Evolutionary conservation across 1,140 invertebrate species (phyloP).

Genomic region (Drosophila repletoides): DNA sequence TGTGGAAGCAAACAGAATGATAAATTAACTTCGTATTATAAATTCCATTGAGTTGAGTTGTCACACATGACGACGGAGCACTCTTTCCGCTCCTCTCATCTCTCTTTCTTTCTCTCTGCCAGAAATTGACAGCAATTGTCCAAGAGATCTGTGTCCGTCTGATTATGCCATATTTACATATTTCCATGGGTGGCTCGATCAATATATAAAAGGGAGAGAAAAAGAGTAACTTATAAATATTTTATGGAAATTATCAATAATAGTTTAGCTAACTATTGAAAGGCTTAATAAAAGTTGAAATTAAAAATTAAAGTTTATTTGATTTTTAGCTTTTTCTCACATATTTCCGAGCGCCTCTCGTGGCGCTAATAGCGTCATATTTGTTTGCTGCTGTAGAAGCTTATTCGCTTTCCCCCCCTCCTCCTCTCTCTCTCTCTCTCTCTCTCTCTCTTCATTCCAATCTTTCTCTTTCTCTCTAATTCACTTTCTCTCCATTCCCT

Average conservation of each 20-base stretch:
- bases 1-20: constrained; percentile 61
- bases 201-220: background rate
- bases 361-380: constrained; percentile 10
- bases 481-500: background rate
- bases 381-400: background rate
- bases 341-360: constrained; percentile 10
- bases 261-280: too few relatives aligned
- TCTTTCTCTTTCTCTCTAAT: background rate
- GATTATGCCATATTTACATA: constrained; percentile 64
- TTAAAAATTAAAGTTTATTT: too few relatives aligned
- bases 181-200: background rate
- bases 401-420: background rate
- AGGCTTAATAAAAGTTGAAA: too few relatives aligned
- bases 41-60: constrained; percentile 73
- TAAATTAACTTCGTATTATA: constrained; percentile 78
- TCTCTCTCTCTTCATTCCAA: background rate
- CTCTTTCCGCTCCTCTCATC: too few relatives aligned
- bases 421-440: too few relatives aligned
- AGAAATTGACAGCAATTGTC: constrained; percentile 62
- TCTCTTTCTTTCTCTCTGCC: background rate
- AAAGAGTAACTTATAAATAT: too few relatives aligned
- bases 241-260: too few relatives aligned
- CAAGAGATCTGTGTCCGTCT: constrained; percentile 55
- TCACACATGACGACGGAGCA: constrained; percentile 24
- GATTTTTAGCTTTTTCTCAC: background rate